Base-by-base conservation (phyloP, 2,113 vertebrate genomes). In the Neotragus pygmaeus region DNA sequence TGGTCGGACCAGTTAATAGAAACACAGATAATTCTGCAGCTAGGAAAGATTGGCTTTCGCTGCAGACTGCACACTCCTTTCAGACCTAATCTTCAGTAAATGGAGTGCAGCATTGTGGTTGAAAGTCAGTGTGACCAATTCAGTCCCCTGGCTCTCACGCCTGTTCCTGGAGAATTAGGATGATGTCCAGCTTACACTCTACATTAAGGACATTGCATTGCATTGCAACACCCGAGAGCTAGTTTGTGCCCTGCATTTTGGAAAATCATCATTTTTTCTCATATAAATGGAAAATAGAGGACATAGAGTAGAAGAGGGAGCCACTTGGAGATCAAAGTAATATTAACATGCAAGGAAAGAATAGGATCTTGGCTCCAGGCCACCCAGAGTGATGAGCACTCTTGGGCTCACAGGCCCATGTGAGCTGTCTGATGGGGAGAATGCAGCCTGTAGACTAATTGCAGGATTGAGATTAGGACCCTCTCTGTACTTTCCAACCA, bases 201-300 rank as follows among this genome's bases (percentile, higher is more conserved):
- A 78, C 66, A 33, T 90, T 82, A 7, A 15, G 77, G 62, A 45
- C 27, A 2, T 49, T 8, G 16, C 28, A 2, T 49, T 8, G 16
- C 28, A 10, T 75, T 47, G 47, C 51, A 19, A 45, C 16, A 33
- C 64, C 21, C 1, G 39, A 87, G 78, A 95, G 62, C 78, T 88
- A 60, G 47, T 84, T 93, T n/a, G 15, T 17, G 0, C 36, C 28
- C 25, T 53, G 16, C 39, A 17, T 82, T 83, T 80, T 77, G 39
- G 60, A 88, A 95, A 94, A 80, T 45, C 51, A 90, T 62, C 43
- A n/a, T 78, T 96, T 93, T 64, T 95, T 94, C 64, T 94, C 27
- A 58, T 84, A 51, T 58, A 95, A 97, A 96, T 96, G 96, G 84
- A 95, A 97, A 95, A 66, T 55, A 92, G 93, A 81, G 82, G 62